phyloP scores from a whole-genome alignment of 1,140 invertebrate genomes.

The Portunus trituberculatus region DNA sequence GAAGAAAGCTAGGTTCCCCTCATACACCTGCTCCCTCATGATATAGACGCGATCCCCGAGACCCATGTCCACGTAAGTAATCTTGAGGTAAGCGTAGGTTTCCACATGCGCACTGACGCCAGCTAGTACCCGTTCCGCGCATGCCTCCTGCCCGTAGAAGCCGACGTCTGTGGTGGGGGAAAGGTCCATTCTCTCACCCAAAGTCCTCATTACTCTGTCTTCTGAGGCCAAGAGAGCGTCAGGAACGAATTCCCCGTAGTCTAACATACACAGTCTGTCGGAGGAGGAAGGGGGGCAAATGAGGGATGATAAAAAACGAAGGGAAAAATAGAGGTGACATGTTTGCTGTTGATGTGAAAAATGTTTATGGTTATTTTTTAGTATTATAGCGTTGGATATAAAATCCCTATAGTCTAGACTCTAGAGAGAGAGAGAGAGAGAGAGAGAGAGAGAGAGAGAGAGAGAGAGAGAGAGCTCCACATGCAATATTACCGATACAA shows the following conservation, averaged over 20 bases:
- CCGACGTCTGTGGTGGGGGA: not conserved
- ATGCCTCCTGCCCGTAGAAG: constrained; percentile 45
- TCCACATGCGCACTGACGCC: constrained; percentile 29
- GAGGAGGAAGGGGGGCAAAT: not conserved
- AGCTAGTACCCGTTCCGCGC: not conserved
- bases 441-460: too few relatives aligned
- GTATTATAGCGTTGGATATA: too few relatives aligned
- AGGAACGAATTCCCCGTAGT: constrained; percentile 65
- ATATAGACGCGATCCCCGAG: not conserved
- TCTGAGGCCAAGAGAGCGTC: constrained; percentile 40
- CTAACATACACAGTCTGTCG: constrained; percentile 55
- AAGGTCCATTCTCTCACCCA: constrained; percentile 9
- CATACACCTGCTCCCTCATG: constrained; percentile 29
- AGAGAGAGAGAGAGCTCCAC: too few relatives aligned
- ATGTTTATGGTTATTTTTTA: too few relatives aligned
- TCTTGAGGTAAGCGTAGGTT: constrained; percentile 44
- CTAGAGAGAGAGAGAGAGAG: too few relatives aligned
- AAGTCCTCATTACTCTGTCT: not conserved
- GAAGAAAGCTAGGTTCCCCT: constrained; percentile 59
- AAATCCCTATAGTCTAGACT: too few relatives aligned
- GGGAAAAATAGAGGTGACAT: too few relatives aligned
- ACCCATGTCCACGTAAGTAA: constrained; percentile 48
- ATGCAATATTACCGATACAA: too few relatives aligned
- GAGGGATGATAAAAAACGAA: too few relatives aligned
- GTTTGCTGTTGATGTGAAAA: too few relatives aligned